Conservation (phyloP, 2,113 vertebrate species). For the Neodon shergylaensis region DNA sequence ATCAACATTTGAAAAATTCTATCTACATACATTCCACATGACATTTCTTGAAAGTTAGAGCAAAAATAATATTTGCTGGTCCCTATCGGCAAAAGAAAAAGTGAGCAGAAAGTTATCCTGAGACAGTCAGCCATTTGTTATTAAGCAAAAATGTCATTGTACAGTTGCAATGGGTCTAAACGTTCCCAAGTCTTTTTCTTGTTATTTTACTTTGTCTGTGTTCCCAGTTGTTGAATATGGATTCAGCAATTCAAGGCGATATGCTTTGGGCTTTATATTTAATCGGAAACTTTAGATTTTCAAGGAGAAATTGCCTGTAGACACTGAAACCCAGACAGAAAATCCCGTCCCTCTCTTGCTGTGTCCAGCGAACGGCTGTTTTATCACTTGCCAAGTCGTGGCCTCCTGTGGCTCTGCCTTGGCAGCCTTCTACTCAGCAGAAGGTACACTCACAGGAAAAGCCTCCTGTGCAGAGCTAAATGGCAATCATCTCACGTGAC, state of each 20-base stretch:
- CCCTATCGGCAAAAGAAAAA: neutral
- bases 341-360: slow-evolving; percentile 77
- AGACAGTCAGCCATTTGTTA: neutral
- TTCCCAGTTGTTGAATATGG: neutral
- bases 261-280: neutral
- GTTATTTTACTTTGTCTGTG: neutral
- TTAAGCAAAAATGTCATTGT: neutral
- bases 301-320: slow-evolving; percentile 41
- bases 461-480: slow-evolving; percentile 73
- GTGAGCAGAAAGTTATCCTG: neutral
- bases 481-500: slow-evolving; percentile 71
- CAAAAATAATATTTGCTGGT: neutral
- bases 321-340: slow-evolving; percentile 78
- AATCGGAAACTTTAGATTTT: slow-evolving; percentile 27
- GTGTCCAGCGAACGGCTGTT: slow-evolving; percentile 70
- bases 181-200: too few relatives aligned
- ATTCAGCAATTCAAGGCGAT: neutral
- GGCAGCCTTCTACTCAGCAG: slow-evolving; percentile 70
- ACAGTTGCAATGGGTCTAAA: neutral
- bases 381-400: slow-evolving; percentile 81
- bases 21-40: neutral
- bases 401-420: slow-evolving; percentile 83
- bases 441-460: slow-evolving; percentile 76
- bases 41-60: slow-evolving; percentile 5
- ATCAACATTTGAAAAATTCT: neutral